Evolutionary conservation across 2,797 vertebrate species (phyloP).

Genomic region (Psittacula derbiana): DNA sequence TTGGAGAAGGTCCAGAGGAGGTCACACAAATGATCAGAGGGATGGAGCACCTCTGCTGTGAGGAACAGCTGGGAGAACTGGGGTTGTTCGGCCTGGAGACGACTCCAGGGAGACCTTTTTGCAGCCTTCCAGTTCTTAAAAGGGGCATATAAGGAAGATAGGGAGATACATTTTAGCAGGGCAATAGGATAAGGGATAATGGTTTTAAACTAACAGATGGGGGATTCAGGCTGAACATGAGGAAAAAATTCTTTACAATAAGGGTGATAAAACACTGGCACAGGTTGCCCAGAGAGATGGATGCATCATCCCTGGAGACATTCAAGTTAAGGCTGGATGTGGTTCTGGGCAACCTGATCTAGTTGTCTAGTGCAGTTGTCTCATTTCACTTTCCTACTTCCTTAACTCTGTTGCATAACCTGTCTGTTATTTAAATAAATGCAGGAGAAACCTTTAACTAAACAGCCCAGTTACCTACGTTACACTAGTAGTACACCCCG

Average conservation of each 20-base stretch:
- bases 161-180: neutral
- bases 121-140: neutral
- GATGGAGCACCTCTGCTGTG: neutral
- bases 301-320: neutral
- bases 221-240: neutral
- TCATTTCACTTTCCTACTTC: neutral
- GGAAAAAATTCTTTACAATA: neutral
- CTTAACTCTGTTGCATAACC: neutral
- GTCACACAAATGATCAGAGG: neutral
- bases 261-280: too few species aligned
- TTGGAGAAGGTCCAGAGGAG: neutral
- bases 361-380: neutral
- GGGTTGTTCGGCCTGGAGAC: neutral
- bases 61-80: neutral
- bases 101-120: neutral
- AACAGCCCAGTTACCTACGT: rapidly evolving
- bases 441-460: rapidly evolving
- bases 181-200: neutral
- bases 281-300: neutral
- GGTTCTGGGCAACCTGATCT: neutral
- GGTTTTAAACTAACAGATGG: neutral
- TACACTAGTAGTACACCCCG: rapidly evolving
- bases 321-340: neutral
- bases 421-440: neutral
- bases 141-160: neutral